Conservation (phyloP, 2,797 vertebrate species). For the Nyctalus aviator region DNA sequence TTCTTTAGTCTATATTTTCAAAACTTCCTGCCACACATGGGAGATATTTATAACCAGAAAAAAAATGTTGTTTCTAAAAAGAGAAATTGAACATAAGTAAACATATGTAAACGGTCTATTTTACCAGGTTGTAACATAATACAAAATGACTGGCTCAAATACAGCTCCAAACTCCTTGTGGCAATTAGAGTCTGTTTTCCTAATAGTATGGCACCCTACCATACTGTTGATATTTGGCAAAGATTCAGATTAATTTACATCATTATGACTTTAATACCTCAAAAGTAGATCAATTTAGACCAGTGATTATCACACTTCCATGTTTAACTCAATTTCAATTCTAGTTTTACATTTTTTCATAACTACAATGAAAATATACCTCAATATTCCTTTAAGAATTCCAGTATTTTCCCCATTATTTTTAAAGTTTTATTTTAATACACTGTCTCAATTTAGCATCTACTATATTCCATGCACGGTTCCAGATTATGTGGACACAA, state of each 20-base stretch:
- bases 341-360: not conserved
- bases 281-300: constrained; percentile 30
- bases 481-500: not conserved
- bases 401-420: constrained; percentile 40
- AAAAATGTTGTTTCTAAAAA: not conserved
- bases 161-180: not conserved
- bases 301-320: not conserved
- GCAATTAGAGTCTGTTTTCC: not conserved
- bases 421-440: constrained; percentile 46
- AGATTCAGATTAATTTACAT: not conserved
- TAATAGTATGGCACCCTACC: not conserved
- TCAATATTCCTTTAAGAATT: constrained; percentile 24
- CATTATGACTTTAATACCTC: not conserved
- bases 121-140: not conserved
- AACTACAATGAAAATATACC: not conserved
- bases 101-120: not conserved
- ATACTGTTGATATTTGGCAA: not conserved
- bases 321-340: constrained; percentile 21
- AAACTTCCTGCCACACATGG: not conserved
- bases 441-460: not conserved
- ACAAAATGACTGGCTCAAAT: not conserved
- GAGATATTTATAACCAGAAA: not conserved
- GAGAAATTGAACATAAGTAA: not conserved
- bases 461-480: not conserved
- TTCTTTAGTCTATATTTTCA: not conserved